A percentile compares a stretch with the other conserved stretches of the same genome.
phyloP scores from a whole-genome alignment of 2,888 invertebrate species.

The Drosophila tripunctata region DNA sequence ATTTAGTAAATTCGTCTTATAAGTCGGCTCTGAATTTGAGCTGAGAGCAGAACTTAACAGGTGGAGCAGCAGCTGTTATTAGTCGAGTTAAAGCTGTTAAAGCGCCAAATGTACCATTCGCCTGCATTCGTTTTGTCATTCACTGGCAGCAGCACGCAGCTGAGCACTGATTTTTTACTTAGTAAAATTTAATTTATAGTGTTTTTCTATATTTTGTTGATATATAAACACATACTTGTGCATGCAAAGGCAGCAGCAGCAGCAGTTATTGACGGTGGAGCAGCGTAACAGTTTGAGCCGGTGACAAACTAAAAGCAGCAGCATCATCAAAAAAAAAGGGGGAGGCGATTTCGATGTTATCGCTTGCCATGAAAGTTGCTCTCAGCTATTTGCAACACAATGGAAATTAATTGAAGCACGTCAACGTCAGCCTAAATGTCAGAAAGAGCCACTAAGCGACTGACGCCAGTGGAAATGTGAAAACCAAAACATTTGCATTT shows the following conservation, averaged over 20 bases:
- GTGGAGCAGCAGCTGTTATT: too few species aligned
- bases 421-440: slow-evolving; percentile 29
- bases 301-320: slow-evolving; percentile 34
- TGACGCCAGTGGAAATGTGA: slow-evolving; percentile 35
- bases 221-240: slow-evolving; percentile 17
- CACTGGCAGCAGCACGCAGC: slow-evolving; percentile 40
- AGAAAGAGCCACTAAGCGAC: slow-evolving; percentile 4
- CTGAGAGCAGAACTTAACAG: not conserved
- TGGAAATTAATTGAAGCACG: slow-evolving; percentile 47
- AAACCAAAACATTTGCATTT: slow-evolving; percentile 9
- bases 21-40: too few species aligned
- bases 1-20: too few species aligned
- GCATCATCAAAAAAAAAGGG: slow-evolving; percentile 44
- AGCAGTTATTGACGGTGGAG: not conserved
- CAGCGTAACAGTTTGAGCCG: not conserved
- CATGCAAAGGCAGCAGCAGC: not conserved
- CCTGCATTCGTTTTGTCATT: slow-evolving; percentile 28
- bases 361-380: slow-evolving; percentile 27
- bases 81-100: slow-evolving; percentile 8
- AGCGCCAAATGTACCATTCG: slow-evolving; percentile 19
- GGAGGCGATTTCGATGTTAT: slow-evolving; percentile 51
- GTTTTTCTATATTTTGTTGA: slow-evolving; percentile 21
- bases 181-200: slow-evolving; percentile 40
- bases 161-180: slow-evolving; percentile 62
- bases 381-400: slow-evolving; percentile 41